Evolutionary conservation across 35 echinoderm and acorn worm genomes (phyloP).

Genomic region (Holothuria glaberrima): DNA sequence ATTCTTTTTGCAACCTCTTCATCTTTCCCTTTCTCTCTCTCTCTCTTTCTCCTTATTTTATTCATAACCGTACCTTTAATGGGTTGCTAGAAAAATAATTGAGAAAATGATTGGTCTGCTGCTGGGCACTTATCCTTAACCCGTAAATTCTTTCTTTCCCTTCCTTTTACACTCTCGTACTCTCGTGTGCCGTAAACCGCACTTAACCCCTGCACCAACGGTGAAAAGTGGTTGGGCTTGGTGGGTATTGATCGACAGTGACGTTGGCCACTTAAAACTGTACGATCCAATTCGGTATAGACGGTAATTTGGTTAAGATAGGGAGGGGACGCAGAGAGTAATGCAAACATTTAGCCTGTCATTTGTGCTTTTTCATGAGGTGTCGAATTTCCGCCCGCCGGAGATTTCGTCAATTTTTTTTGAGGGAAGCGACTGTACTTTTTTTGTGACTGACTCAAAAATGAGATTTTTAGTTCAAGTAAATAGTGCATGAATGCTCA

Average conservation of each 20-base stretch:
- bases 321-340: conserved; percentile 19
- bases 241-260: conserved; percentile 22
- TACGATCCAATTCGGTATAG: not conserved
- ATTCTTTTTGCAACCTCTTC: not conserved
- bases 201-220: conserved; percentile 26
- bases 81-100: too few relatives aligned
- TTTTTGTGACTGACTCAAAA: conserved; percentile 16
- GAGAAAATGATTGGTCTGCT: too few relatives aligned
- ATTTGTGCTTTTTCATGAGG: conserved; percentile 33
- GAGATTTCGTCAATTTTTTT: not conserved
- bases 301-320: conserved; percentile 8
- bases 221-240: conserved; percentile 6
- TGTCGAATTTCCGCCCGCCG: conserved; percentile 46
- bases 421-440: conserved; percentile 17
- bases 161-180: not conserved
- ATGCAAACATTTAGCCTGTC: conserved; percentile 57
- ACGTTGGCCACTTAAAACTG: conserved; percentile 36
- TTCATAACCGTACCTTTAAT: too few relatives aligned
- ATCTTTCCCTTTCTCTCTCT: not conserved
- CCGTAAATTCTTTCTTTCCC: too few relatives aligned
- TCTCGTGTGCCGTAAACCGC: conserved; percentile 29
- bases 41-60: too few relatives aligned
- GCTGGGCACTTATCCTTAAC: too few relatives aligned
- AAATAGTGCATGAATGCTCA: conserved; percentile 56
- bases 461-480: conserved; percentile 48